phyloP scores from a whole-genome alignment of 2,888 invertebrate species.

The Sericinus montela region DNA sequence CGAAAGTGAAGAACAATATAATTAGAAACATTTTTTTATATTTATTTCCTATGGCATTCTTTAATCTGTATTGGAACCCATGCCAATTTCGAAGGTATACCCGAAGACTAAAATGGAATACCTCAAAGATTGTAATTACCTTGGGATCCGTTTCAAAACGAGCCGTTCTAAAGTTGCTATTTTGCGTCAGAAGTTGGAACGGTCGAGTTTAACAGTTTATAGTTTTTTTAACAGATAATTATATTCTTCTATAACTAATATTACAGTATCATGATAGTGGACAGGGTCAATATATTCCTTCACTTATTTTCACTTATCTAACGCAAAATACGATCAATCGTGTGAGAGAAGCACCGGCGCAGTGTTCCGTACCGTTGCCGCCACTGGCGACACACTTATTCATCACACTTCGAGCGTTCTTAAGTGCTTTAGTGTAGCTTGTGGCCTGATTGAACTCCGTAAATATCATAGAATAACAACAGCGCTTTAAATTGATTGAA shows the following conservation, averaged over 20 bases:
- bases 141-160: too few species aligned
- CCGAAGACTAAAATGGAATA: too few species aligned
- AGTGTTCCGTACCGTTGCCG: slow-evolving; percentile 51
- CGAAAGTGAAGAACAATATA: too few species aligned
- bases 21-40: too few species aligned
- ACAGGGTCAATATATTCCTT: slow-evolving; percentile 29
- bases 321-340: slow-evolving; percentile 68
- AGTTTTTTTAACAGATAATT: too few species aligned
- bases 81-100: too few species aligned
- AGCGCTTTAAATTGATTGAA: slow-evolving; percentile 25
- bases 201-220: too few species aligned
- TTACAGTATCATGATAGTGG: slow-evolving; percentile 7
- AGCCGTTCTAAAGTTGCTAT: too few species aligned
- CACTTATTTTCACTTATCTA: slow-evolving; percentile 51
- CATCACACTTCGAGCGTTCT: slow-evolving; percentile 71
- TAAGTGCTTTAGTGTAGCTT: slow-evolving; percentile 61
- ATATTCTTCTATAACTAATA: background rate
- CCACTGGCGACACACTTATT: slow-evolving; percentile 45
- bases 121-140: too few species aligned
- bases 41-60: too few species aligned
- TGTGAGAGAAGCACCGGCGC: slow-evolving; percentile 38
- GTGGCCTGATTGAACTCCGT: slow-evolving; percentile 26
- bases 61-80: too few species aligned
- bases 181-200: too few species aligned
- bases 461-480: slow-evolving; percentile 29